Evolutionary conservation across 2,113 vertebrate species (phyloP), one percentile per base, ranked within the genome.

Genomic region (Jacana jacana): DNA sequence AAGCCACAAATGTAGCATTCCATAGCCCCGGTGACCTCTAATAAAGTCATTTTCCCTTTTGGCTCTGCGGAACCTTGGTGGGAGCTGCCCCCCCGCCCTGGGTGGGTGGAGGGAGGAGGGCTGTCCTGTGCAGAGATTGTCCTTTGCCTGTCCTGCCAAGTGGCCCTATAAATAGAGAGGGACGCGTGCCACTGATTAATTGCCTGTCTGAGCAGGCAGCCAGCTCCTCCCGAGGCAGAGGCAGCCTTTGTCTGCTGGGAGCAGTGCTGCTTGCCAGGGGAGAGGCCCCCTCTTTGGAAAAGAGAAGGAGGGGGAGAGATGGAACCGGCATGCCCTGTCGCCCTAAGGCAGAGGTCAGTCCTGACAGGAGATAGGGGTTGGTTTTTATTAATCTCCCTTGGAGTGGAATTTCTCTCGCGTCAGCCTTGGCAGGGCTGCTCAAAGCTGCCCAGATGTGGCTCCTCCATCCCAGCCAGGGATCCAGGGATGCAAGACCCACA

Each of bases 141-240:
- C 86, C 73, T 90, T 52, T 87, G 48, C 89, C 73, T 54, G 46
- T 48, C 49, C 66, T 83, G 95, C 91, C 51, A 15, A 70, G 72
- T 12, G 51, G 8, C 81, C 58, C 88, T 63, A n/a, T 65, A 40
- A 96, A 77, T 70, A 82, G 58, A 27, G 58, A 44, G 81, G 58
- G 91, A 65, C 91, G 33, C 84, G 94, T 51, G 95, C 79, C 55
- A 4, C 71, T 51, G 64, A 83, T 94, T 77, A 77, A 95, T 93
- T 27, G 27, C 69, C 89, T 65, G 25, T 58, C 90, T 91, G 49
- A 1, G 80, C 28, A 12, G 75, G 44, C 89, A n/a, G 91, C 86
- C 93, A 82, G 66, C 75, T 80, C 79, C 75, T 82, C 79, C 70
- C 0, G 17, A 31, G 63, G 80, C 91, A 11, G 30, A 28, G 33